Evolutionary conservation across 64 coral and sea anemone species (phyloP), one percentile per base, ranked within the genome.

Genomic region (Montipora capricornis): DNA sequence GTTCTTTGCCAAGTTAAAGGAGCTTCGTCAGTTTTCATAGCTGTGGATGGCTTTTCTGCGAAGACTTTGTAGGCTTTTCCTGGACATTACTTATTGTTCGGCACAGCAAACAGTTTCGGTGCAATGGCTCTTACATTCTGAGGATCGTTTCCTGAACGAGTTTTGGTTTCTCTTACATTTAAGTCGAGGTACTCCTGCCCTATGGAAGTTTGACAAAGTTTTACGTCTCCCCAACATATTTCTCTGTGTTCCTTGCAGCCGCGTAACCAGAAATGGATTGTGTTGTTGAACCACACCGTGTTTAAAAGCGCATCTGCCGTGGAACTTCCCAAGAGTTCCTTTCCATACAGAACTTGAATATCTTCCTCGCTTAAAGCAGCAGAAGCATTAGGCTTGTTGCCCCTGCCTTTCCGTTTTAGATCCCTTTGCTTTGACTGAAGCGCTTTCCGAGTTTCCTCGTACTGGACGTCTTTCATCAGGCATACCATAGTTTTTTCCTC

Each of bases 1-100:
- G 78, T 89, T 94, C 77, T 89, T 49, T 44, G 93, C 93, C 77
- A 94, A 82, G 29, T 89, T 89, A 94, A 94, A 94, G 85, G 92
- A 59, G 83, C 78, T 61, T 89, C 92, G 57, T 94, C 93, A 80
- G 78, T 76, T 75, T 82, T 88, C 87, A 94, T 94, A 76, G 6
- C 70, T 6, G 70, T 10, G 70, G 6, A 22, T 74, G n/a, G 22
- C 6, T 75, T 75, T 75, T 75, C 73, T 7, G 26, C 73, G 26
- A 46, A 44, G 22, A 69, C 29, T 68, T 69, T 71, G 8, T n/a
- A 74, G 81, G 20, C 81, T 20, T 47, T 67, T 52, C 59, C 87
- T 55, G 49, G 87, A 51, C 73, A 77, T 46, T 89, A 62, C 3
- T 89, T 52, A 52, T 57, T 58, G 87, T 48, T 74, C 52, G 19